Base-by-base conservation (phyloP, 2,888 invertebrate genomes). In the Caenorhabditis sp. region DNA sequence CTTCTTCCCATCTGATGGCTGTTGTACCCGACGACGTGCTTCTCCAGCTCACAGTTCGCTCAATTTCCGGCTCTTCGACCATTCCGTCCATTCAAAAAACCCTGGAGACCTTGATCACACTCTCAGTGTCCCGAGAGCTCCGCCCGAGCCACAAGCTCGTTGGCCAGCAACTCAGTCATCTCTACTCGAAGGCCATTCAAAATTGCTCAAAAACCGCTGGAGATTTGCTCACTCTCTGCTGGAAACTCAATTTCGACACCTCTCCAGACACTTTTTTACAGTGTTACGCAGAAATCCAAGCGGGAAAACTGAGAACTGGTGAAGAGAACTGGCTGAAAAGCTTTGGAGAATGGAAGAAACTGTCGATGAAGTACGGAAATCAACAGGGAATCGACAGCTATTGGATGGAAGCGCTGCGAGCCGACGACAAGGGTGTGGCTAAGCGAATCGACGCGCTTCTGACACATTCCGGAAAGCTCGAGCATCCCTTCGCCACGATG, bases 401-500 rank as follows among this genome's bases (percentile, higher is more conserved):
- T n/a, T 78, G 78, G 78, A 26, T 63, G 20, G 56, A 46, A 11
- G 72, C 63, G 4, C 20, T 62, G 45, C 30, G 27, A 8, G 17
- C 24, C 11, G 41, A 72, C 7, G 20, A 37, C 13, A 27, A 37
- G 0, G 50, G 53, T 6, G 24, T 56, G 1, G 68, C 50, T 7
- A 75, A 75, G 46, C 22, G 59, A 26, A 45, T 77, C 6, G 35
- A 46, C 20, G 20, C 22, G 9, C 55, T 78, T 27, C 41, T 78
- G 17, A 26, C 27, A n/a, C 68, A 78, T 41, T 62, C 63, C 7
- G 53, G 41, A 9, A 72, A 53, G 32, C 41, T 50, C n/a, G 78
- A 78, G 15, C 78, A 78, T 78, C 78, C 78, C 15, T 78, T 78
- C 22, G 11, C 78, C 5, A 78, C 70, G 6, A 68, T 78, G 48